Conservation (phyloP, 2,888 invertebrate genomes). For the Catocala sponsa region DNA sequence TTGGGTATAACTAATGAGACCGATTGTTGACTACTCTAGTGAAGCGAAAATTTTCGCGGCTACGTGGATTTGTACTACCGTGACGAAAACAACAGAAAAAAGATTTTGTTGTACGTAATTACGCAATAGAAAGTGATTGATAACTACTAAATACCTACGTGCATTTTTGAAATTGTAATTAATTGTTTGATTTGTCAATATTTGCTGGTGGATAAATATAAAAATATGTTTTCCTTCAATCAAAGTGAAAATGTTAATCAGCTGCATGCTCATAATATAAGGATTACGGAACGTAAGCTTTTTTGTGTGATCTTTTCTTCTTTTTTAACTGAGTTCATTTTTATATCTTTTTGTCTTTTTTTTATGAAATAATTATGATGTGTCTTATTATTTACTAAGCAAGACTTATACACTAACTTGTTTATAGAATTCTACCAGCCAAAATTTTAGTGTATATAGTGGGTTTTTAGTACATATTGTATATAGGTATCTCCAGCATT, state of each 20-base stretch:
- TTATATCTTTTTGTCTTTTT: too few species aligned
- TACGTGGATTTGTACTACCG: slow-evolving; percentile 57
- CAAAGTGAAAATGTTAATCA: slow-evolving; percentile 66
- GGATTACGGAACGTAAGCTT: slow-evolving; percentile 70
- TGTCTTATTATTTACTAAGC: too few species aligned
- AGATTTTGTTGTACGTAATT: slow-evolving; percentile 30
- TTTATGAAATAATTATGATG: too few species aligned
- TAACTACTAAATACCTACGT: neutral
- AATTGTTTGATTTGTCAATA: slow-evolving; percentile 5
- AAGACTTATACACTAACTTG: too few species aligned
- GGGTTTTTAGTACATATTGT: too few species aligned
- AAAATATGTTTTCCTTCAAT: slow-evolving; percentile 71
- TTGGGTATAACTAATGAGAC: slow-evolving; percentile 58
- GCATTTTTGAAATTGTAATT: slow-evolving; percentile 1
- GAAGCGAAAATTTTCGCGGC: slow-evolving; percentile 64
- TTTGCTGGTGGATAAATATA: neutral
- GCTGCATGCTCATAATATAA: slow-evolving; percentile 72
- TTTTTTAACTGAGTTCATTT: too few species aligned
- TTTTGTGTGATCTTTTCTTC: neutral
- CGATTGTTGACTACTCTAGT: slow-evolving; percentile 59
- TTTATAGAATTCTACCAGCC: too few species aligned
- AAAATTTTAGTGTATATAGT: too few species aligned
- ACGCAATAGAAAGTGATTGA: slow-evolving; percentile 33
- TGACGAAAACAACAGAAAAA: slow-evolving; percentile 37
- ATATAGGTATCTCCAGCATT: too few species aligned